Percentiles rank a stretch among this genome's conserved stretches.
Evolutionary conservation across 1,140 invertebrate species (phyloP).

Genomic region (Calephelis nemesis): DNA sequence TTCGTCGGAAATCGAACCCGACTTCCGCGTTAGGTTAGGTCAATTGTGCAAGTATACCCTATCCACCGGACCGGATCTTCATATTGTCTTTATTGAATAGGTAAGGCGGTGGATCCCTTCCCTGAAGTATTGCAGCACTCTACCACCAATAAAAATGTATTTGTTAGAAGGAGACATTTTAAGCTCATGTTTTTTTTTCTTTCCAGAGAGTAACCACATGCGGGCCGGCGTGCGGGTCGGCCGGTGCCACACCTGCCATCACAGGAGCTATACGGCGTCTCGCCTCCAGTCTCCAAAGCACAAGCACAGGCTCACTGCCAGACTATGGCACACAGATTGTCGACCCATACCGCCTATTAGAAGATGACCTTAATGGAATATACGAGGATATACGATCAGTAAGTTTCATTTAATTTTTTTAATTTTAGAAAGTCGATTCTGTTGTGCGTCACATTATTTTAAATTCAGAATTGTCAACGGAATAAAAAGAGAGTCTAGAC

Average conservation of each 20-base stretch:
- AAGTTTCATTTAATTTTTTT: conserved; percentile 28
- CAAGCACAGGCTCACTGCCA: conserved; percentile 86
- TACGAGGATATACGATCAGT: conserved; percentile 91
- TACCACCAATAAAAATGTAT: too few species aligned
- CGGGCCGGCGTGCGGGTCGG: conserved; percentile 59
- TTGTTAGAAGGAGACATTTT: too few species aligned
- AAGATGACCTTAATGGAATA: conserved; percentile 90
- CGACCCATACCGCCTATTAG: conserved; percentile 91
- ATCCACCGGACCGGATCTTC: too few species aligned
- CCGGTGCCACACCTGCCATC: conserved; percentile 38
- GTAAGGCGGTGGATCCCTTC: too few species aligned
- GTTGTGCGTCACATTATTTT: too few species aligned
- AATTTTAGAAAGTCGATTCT: neutral
- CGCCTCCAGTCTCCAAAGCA: conserved; percentile 72
- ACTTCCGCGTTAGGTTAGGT: too few species aligned
- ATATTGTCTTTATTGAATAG: too few species aligned
- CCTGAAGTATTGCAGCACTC: too few species aligned
- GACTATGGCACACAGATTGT: conserved; percentile 84
- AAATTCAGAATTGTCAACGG: too few species aligned
- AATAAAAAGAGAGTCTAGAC: too few species aligned
- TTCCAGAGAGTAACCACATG: conserved; percentile 65
- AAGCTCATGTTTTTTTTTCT: neutral
- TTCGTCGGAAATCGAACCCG: too few species aligned
- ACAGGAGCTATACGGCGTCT: conserved; percentile 61
- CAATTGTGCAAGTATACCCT: too few species aligned